A percentile compares a stretch with the other conserved stretches of the same genome.
phyloP scores from a whole-genome alignment of 2,888 invertebrate species.

The Clunio marinus region DNA sequence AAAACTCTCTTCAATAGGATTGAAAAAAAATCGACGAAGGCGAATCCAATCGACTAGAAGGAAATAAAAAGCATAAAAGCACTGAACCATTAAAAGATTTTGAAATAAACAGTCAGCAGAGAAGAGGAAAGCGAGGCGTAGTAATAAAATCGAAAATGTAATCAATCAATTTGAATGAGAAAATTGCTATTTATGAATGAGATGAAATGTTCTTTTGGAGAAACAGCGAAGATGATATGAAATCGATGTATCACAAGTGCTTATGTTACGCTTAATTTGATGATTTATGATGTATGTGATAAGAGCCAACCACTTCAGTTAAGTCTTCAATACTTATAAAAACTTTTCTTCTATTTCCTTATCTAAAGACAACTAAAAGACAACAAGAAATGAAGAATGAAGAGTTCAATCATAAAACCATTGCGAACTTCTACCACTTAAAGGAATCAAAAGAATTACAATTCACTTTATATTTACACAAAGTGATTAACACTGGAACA shows the following conservation, averaged over 20 bases:
- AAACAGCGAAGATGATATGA: neutral
- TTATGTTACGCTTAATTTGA: conserved; percentile 18
- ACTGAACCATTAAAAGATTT: conserved; percentile 31
- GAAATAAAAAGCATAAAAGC: conserved; percentile 34
- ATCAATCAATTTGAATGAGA: conserved; percentile 34
- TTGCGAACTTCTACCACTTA: too few relatives aligned
- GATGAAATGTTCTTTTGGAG: neutral
- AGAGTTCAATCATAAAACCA: too few relatives aligned
- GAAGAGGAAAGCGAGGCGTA: neutral
- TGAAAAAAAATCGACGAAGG: conserved; percentile 9
- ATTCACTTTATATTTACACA: too few relatives aligned
- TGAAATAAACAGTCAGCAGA: neutral
- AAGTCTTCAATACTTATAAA: neutral
- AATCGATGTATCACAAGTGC: neutral
- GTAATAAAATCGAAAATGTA: conserved; percentile 30
- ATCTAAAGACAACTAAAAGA: too few relatives aligned
- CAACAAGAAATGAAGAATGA: neutral
- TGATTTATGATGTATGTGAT: conserved; percentile 1
- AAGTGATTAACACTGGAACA: too few relatives aligned
- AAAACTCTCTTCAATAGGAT: neutral
- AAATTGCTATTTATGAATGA: conserved; percentile 19
- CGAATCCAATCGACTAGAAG: conserved; percentile 23
- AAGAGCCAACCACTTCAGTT: conserved; percentile 21
- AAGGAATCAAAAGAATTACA: too few relatives aligned
- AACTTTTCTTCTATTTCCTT: neutral